Conservation (phyloP, 2,113 vertebrate genomes). For the Brevimyrus niger region DNA sequence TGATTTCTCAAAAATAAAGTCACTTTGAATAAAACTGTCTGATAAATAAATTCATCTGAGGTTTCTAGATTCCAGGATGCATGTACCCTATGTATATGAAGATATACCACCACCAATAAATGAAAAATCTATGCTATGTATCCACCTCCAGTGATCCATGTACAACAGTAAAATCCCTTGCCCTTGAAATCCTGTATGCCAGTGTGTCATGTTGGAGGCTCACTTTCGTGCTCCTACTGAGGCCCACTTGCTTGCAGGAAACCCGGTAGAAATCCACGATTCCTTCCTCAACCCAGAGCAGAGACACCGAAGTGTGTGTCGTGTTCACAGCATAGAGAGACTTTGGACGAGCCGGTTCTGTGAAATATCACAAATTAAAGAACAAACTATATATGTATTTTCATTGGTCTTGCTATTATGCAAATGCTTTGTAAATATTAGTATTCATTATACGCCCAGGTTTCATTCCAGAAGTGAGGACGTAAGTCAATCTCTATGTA, state of each 20-base stretch:
- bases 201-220: not conserved
- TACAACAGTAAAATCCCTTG: not conserved
- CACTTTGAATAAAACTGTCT: not conserved
- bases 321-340: conserved; percentile 84
- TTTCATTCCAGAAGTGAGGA: not conserved
- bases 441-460: too few species aligned
- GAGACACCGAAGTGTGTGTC: conserved; percentile 79
- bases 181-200: not conserved
- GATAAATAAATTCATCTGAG: not conserved
- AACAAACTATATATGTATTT: not conserved
- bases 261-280: conserved; percentile 88
- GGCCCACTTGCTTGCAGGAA: conserved; percentile 62
- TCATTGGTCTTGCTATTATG: too few species aligned
- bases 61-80: not conserved
- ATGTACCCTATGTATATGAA: not conserved
- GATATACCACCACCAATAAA: not conserved
- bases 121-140: not conserved
- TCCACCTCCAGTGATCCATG: not conserved
- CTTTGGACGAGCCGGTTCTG: conserved; percentile 85
- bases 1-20: not conserved
- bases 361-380: conserved; percentile 1
- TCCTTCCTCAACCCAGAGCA: conserved; percentile 91
- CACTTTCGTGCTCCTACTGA: conserved; percentile 65
- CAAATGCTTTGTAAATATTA: too few species aligned
- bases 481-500: not conserved